Evolutionary conservation across 2,888 invertebrate genomes (phyloP).

Genomic region (Anoncus sp.): DNA sequence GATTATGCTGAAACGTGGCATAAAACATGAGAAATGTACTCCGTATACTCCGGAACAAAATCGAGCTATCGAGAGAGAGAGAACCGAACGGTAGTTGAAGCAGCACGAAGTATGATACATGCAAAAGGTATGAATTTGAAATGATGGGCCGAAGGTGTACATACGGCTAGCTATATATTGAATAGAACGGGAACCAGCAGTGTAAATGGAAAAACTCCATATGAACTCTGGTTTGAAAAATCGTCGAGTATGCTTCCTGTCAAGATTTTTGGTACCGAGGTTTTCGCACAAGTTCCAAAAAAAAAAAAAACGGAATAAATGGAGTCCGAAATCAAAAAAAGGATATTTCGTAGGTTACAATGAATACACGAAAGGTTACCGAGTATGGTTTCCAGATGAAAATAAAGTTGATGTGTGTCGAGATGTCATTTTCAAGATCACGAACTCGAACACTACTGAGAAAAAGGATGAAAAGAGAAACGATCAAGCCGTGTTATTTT

Average conservation of each 20-base stretch:
- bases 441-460: not conserved
- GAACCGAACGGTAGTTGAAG: conserved; percentile 72
- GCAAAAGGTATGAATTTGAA: conserved; percentile 64
- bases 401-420: not conserved
- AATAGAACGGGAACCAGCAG: conserved; percentile 55
- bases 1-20: conserved; percentile 39
- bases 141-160: conserved; percentile 80
- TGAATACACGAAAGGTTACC: conserved; percentile 38
- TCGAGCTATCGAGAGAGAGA: conserved; percentile 71
- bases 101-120: conserved; percentile 61
- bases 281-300: not conserved
- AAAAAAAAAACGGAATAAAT: not conserved
- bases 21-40: conserved; percentile 57
- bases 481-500: no score
- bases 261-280: not conserved
- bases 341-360: not conserved
- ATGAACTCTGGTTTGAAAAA: conserved; percentile 38
- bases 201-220: conserved; percentile 53
- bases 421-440: not conserved
- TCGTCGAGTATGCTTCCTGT: not conserved
- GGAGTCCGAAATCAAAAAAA: not conserved
- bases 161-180: conserved; percentile 75
- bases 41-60: conserved; percentile 67
- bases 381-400: conserved; percentile 27
- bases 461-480: not conserved